Base-by-base conservation (phyloP, 2,113 vertebrate species). In the Thamnophis sirtalis region DNA sequence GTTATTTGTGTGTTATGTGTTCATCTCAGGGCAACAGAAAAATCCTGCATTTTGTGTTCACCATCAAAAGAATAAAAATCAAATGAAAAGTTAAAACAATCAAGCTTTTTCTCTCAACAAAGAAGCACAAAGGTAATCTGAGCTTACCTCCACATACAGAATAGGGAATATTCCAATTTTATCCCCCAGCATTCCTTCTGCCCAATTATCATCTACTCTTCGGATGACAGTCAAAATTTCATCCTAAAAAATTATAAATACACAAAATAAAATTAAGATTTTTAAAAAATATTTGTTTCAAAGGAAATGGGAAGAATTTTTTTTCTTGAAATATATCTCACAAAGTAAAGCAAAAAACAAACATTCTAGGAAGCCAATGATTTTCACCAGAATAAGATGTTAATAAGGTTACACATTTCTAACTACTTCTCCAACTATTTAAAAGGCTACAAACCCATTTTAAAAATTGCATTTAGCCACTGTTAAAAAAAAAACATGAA, bases 161-260 rank as follows among this genome's bases (percentile, higher is more conserved):
- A 99, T 99, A 63, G 99, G 99, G 90, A 99, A 99, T 96, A 99
- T 99, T 86, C 99, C 99, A 89, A 99, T 98, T 97, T 99, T 99
- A 97, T 99, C 99, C 96, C 99, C 98, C 96, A 99, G 97, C 99
- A 99, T 99, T 96, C 99, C 99, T 97, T 99, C 99, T 6, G 99
- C 99, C 99, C 99, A 99, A 97, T 99, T 99, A 95, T 99, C 99
- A 93, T 99, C 99, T 95, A 99, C 99, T 96, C 99, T 98, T 94
- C 99, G 98, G 96, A 99, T 99, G 95, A 99, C 99, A 0, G 99
- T 99, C 95, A 99, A 97, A 94, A 99, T 98, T 97, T 99, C 99
- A 96, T 99, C 99, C 99, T 99, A 96, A 94, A 96, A 90, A 91
- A 95, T 63, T 38, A 94, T 63, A 93, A 88, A 84, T 53, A 63